Evolutionary conservation across 2,797 vertebrate species (phyloP), one percentile per base, ranked within the genome.

Genomic region (Amniataba percoides): DNA sequence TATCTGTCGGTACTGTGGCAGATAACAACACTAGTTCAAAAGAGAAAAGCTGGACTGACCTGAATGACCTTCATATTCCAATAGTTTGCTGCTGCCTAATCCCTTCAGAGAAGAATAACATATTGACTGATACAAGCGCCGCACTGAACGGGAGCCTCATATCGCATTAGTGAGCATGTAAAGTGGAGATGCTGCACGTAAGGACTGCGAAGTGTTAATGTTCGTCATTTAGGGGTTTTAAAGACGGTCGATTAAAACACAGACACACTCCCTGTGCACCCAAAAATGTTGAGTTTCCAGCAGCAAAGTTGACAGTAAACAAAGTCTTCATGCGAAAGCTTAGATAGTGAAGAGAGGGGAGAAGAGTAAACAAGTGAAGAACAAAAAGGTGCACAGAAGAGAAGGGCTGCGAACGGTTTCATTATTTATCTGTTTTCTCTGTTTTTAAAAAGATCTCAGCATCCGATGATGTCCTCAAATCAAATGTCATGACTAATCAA

Each of bases 51-150:
- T 74, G 77, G 77, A 84, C 78, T 23, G 69, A 90, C 90, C 88
- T 71, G 71, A 71, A 65, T 82, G 84, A 89, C 89, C 89, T 93
- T 89, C 85, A 85, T 80, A 79, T 84, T 78, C 78, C 82, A 80
- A 74, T 75, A 70, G 56, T 36, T 64, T 71, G 67, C 36, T 12
- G 25, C 45, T 42, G 68, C 36, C 73, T 80, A 78, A 83, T 84
- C 68, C 53, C 58, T 16, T 46, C 73, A 78, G 67, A 70, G 57
- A 70, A 64, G 71, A 81, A 71, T 16, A 75, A 59, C 49, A 74
- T 72, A 80, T 56, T 71, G 82, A 86, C 68, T 74, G 46, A 77
- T 48, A 46, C 58, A 73, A 74, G 66, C 55, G 43, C 63, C 71
- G 45, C 59, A 61, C 40, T 67, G 74, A 45, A 25, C 15, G 2